A percentile compares a stretch with the other conserved stretches of the same genome.
These are phyloP conservation scores for Perdita meconis DNA, from an alignment of 2,888 invertebrate genomes.

Conservation along the genomic window DNA sequence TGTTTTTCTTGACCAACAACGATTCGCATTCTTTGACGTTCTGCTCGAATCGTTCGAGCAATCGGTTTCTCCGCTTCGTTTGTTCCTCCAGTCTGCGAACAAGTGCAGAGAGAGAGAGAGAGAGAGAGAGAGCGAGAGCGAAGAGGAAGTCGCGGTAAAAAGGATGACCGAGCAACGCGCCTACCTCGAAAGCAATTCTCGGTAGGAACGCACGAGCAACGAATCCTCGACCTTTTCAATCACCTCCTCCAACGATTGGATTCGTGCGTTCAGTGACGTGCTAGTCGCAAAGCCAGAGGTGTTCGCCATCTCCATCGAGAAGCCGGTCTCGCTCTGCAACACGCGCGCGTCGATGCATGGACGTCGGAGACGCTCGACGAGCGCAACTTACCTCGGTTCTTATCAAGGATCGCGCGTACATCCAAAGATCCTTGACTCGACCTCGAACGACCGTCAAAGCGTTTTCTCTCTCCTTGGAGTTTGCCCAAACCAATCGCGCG, in stretches of 20 bases:
- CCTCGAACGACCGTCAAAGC: slow-evolving; percentile 85
- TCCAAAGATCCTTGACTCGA: slow-evolving; percentile 83
- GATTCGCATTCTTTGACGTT: slow-evolving; percentile 85
- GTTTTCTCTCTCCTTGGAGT: slow-evolving; percentile 87
- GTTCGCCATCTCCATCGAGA: slow-evolving; percentile 18
- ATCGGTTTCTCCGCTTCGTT: slow-evolving; percentile 84
- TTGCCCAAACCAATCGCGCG: slow-evolving; percentile 87
- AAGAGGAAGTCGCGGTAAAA: neutral
- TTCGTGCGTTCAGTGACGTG: slow-evolving; percentile 78
- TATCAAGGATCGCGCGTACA: slow-evolving; percentile 84
- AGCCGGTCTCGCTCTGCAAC: slow-evolving; percentile 56
- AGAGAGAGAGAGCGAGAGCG: neutral
- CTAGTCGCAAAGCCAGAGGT: slow-evolving; percentile 52
- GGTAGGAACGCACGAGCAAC: slow-evolving; percentile 83
- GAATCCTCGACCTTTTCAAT: slow-evolving; percentile 82
- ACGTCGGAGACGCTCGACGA: too few species aligned
- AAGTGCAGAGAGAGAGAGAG: too few species aligned
- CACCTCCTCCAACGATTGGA: slow-evolving; percentile 81
- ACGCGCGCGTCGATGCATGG: too few species aligned
- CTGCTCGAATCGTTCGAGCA: slow-evolving; percentile 84
- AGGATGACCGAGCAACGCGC: neutral
- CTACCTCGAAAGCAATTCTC: slow-evolving; percentile 84
- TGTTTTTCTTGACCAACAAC: slow-evolving; percentile 85
- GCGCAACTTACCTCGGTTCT: slow-evolving; percentile 59
- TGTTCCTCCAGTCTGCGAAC: slow-evolving; percentile 86